phyloP scores from a whole-genome alignment of 2,888 invertebrate species.

The Acanthosoma haemorrhoidale region DNA sequence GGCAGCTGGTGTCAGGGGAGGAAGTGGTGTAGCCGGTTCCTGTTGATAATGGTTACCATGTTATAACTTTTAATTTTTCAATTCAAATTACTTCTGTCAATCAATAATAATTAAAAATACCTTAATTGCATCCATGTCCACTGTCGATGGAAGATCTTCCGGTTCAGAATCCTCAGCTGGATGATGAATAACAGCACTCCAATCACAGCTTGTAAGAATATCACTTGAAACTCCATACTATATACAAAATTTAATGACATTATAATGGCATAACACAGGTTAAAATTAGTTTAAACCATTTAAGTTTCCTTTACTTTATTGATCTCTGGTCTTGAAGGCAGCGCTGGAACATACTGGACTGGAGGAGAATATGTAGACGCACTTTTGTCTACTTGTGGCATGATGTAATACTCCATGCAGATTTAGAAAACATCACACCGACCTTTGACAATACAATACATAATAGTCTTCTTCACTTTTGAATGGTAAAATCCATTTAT shows the following conservation, averaged over 20 bases:
- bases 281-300: background rate
- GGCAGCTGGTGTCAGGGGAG: conserved; percentile 40
- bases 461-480: background rate
- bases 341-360: conserved; percentile 38
- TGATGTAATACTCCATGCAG: conserved; percentile 43
- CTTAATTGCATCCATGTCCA: conserved; percentile 62
- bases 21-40: conserved; percentile 42
- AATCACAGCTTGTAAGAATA: conserved; percentile 44
- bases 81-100: background rate
- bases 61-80: background rate
- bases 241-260: conserved; percentile 13
- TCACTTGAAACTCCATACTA: conserved; percentile 40
- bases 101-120: conserved; percentile 38
- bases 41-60: conserved; percentile 19
- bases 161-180: conserved; percentile 55
- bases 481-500: background rate
- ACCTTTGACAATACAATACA: background rate
- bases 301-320: conserved; percentile 31
- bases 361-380: conserved; percentile 40
- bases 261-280: background rate
- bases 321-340: conserved; percentile 33
- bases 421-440: conserved; percentile 39
- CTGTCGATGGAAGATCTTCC: conserved; percentile 59
- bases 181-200: conserved; percentile 45
- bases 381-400: conserved; percentile 44